Evolutionary conservation across 2,888 invertebrate species (phyloP).

Genomic region (Parnassius mnemosyne): DNA sequence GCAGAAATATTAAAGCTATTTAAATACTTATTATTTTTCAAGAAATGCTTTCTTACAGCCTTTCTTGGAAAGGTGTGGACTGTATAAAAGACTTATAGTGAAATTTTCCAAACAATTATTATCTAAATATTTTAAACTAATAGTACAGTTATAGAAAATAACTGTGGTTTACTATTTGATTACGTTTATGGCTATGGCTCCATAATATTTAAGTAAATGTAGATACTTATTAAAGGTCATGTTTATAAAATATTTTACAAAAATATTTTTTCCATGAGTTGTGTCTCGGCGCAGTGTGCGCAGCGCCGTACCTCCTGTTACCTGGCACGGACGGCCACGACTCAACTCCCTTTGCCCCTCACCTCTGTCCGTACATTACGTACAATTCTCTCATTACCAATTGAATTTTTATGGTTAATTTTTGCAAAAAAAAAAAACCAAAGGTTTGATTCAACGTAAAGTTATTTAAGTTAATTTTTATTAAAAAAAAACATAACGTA

Average conservation of each 20-base stretch:
- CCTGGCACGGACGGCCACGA: conserved; percentile 69
- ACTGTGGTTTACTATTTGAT: too few relatives aligned
- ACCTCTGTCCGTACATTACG: conserved; percentile 44
- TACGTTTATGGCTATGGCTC: too few relatives aligned
- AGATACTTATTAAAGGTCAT: too few relatives aligned
- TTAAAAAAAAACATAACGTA: neutral
- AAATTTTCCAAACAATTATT: too few relatives aligned
- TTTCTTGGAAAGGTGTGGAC: too few relatives aligned
- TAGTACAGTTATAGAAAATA: too few relatives aligned
- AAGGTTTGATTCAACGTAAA: neutral
- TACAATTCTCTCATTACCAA: conserved; percentile 34
- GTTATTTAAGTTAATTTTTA: neutral
- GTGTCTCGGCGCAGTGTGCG: conserved; percentile 35
- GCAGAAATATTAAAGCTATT: too few relatives aligned
- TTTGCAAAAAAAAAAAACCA: conserved; percentile 2
- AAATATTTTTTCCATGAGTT: conserved; percentile 32
- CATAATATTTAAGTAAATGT: too few relatives aligned
- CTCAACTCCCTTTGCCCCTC: conserved; percentile 44
- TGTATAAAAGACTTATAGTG: too few relatives aligned
- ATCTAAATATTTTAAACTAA: too few relatives aligned
- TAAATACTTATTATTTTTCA: too few relatives aligned
- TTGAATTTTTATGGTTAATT: conserved; percentile 35
- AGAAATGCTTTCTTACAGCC: too few relatives aligned
- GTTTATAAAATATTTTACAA: neutral
- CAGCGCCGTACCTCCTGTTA: conserved; percentile 75